A percentile compares a stretch with the other conserved stretches of the same genome.
Evolutionary conservation across 2,113 vertebrate species (phyloP).

Genomic region (Dicerorhinus sumatrensis): DNA sequence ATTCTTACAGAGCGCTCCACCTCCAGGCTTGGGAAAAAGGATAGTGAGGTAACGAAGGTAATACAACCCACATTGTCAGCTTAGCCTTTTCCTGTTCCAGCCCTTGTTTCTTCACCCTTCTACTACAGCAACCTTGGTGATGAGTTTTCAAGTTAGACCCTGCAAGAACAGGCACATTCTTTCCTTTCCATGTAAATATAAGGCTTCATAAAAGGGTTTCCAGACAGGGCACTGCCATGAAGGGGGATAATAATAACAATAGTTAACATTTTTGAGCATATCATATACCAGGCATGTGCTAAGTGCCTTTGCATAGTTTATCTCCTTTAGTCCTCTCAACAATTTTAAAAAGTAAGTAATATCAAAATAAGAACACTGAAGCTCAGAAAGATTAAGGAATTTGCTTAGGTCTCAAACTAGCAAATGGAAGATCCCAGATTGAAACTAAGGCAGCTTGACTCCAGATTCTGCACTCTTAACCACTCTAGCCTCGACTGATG

Average conservation of each 20-base stretch:
- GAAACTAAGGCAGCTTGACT: neutral
- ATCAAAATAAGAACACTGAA: neutral
- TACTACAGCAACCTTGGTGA: neutral
- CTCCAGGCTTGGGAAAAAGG: slow-evolving; percentile 2
- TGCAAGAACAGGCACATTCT: neutral
- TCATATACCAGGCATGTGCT: neutral
- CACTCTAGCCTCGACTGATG: neutral
- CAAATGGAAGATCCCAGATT: neutral
- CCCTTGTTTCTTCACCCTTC: neutral
- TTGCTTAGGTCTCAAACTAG: neutral
- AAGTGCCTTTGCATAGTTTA: neutral
- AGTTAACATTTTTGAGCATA: neutral
- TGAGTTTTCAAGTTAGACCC: neutral
- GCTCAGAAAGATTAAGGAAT: neutral
- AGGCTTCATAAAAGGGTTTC: neutral
- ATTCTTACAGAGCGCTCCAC: neutral
- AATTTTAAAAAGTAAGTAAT: neutral
- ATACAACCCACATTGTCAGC: neutral
- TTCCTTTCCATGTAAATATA: neutral
- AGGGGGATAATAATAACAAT: neutral
- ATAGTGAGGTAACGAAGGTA: neutral
- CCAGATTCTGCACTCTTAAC: neutral
- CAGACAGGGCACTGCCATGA: neutral
- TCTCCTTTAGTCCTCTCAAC: neutral
- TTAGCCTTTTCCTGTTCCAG: neutral